Percentiles rank a stretch among this genome's conserved stretches.
Conservation (phyloP, 2,797 vertebrate species). For the Neopelma chrysocephalum region DNA sequence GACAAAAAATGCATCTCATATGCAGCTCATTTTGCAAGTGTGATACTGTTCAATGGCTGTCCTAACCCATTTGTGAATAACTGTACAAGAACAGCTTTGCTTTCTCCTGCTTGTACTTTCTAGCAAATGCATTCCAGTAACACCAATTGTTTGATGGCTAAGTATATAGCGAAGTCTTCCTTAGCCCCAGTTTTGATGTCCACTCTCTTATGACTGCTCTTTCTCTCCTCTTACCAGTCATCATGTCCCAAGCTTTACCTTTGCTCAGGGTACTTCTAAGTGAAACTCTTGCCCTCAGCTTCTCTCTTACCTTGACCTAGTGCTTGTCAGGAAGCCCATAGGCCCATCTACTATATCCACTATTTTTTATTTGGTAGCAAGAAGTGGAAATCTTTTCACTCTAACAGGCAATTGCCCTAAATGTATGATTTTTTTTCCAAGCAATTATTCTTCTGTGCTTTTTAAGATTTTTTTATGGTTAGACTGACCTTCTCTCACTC, state of each 20-base stretch:
- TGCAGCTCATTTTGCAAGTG: background rate
- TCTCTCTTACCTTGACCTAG: background rate
- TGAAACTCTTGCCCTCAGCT: background rate
- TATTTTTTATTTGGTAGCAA: background rate
- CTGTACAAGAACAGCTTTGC: background rate
- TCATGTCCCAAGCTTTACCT: background rate
- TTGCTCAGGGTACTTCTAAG: background rate
- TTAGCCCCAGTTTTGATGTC: background rate
- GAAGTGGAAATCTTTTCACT: background rate
- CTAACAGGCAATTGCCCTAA: background rate
- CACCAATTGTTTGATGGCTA: background rate
- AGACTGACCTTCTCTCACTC: background rate
- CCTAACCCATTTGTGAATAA: background rate
- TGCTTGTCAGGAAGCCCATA: background rate
- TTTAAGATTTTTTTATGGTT: background rate
- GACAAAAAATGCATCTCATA: background rate
- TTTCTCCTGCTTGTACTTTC: background rate
- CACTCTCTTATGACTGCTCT: background rate
- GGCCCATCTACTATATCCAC: background rate
- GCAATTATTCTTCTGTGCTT: background rate
- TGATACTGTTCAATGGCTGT: too few species aligned
- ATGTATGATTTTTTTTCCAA: background rate
- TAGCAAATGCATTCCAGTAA: background rate
- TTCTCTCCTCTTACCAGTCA: background rate
- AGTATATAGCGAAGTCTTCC: background rate